Evolutionary conservation across 2,797 vertebrate genomes (phyloP).

Genomic region (Triplophysa bombifrons): DNA sequence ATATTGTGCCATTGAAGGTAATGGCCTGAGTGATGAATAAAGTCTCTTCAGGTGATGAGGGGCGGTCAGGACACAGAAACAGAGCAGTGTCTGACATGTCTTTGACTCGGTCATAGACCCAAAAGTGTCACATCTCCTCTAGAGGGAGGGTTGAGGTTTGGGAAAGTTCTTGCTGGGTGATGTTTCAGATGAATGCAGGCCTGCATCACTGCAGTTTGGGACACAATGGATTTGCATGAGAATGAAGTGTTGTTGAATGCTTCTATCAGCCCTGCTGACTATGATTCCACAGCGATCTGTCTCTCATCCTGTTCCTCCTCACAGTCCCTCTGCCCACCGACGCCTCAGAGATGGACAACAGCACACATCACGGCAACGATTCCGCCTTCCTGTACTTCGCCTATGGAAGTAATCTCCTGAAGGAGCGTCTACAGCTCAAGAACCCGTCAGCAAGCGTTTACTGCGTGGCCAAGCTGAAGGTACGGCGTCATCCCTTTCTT

Average conservation of each 20-base stretch:
- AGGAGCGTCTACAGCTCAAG: conserved; percentile 73
- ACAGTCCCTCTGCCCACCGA: conserved; percentile 34
- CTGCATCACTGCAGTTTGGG: not conserved
- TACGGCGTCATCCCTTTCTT: conserved; percentile 32
- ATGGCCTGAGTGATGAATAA: too few relatives aligned
- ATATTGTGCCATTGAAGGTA: too few relatives aligned
- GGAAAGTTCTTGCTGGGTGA: conserved; percentile 45
- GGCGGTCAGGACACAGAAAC: too few relatives aligned
- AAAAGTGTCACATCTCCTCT: too few relatives aligned
- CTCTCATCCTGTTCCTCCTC: conserved; percentile 27
- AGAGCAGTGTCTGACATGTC: too few relatives aligned
- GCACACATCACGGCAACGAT: conserved; percentile 60
- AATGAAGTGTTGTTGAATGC: conserved; percentile 59
- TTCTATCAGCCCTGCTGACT: conserved; percentile 41
- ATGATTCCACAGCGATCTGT: conserved; percentile 32
- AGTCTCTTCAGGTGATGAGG: too few relatives aligned
- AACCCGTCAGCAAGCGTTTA: conserved; percentile 73
- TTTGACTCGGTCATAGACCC: too few relatives aligned
- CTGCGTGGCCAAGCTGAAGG: conserved; percentile 73
- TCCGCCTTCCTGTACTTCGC: conserved; percentile 77
- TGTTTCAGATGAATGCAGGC: conserved; percentile 53
- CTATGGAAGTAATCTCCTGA: conserved; percentile 77
- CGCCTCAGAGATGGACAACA: conserved; percentile 30
- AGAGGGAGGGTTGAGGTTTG: too few relatives aligned
- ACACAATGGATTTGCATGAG: conserved; percentile 67